These are phyloP conservation scores for Atherinomorus stipes DNA, from an alignment of 2,113 vertebrate genomes.

Conservation along the genomic window DNA sequence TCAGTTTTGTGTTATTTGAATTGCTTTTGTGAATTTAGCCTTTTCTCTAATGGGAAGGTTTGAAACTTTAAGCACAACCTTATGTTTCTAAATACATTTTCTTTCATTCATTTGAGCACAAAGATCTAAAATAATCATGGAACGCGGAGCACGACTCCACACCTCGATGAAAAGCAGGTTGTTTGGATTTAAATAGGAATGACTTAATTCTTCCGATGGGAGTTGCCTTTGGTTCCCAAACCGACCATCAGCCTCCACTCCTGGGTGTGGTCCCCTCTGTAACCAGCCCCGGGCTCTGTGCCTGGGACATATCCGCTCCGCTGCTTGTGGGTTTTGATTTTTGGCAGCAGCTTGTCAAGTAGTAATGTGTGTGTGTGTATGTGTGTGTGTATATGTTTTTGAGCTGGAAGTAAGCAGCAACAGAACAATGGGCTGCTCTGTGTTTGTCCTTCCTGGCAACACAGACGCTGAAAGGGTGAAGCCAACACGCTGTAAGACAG, in stretches of 20 bases:
- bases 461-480: constrained; percentile 43
- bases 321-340: constrained; percentile 41
- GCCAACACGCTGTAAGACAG: constrained; percentile 20
- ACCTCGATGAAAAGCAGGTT: too few relatives aligned
- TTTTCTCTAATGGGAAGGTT: too few relatives aligned
- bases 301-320: constrained; percentile 24
- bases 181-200: constrained; percentile 46
- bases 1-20: too few relatives aligned
- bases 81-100: too few relatives aligned
- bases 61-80: too few relatives aligned
- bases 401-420: neutral
- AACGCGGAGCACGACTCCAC: too few relatives aligned
- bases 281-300: constrained; percentile 24
- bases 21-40: too few relatives aligned
- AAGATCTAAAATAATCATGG: too few relatives aligned
- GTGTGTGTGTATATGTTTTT: neutral
- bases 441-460: constrained; percentile 45
- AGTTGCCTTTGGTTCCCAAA: constrained; percentile 54
- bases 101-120: too few relatives aligned
- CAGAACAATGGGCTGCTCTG: constrained; percentile 59
- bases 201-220: constrained; percentile 69
- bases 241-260: constrained; percentile 26
- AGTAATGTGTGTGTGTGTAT: constrained; percentile 10
- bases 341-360: constrained; percentile 25
- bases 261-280: constrained; percentile 64